These are phyloP conservation scores for Dufourea novaeangliae DNA, from an alignment of 1,140 invertebrate species.

Conservation along the genomic window DNA sequence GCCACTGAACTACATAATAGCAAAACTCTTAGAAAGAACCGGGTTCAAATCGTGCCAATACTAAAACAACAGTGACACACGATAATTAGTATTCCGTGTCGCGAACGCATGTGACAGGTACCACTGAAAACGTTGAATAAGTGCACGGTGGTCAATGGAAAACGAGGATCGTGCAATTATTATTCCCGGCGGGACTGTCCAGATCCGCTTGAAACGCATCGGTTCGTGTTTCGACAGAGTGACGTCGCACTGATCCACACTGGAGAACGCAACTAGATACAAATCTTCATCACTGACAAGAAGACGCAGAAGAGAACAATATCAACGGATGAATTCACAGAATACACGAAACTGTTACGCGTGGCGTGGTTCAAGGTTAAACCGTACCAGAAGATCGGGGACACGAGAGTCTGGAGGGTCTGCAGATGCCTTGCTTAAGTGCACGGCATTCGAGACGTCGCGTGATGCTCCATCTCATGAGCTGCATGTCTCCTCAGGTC, in stretches of 20 bases:
- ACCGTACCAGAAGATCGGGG: slow-evolving; percentile 70
- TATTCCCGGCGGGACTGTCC: slow-evolving; percentile 35
- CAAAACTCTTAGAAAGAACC: not conserved
- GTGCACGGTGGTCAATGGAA: slow-evolving; percentile 31
- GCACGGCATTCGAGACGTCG: slow-evolving; percentile 71
- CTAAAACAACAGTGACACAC: slow-evolving; percentile 9
- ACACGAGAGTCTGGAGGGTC: slow-evolving; percentile 52
- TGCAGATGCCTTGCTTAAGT: slow-evolving; percentile 64
- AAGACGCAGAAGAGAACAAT: too few species aligned
- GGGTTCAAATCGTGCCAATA: slow-evolving; percentile 31
- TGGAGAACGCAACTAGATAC: not conserved
- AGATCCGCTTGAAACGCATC: slow-evolving; percentile 34
- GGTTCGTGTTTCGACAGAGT: slow-evolving; percentile 18
- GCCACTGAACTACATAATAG: not conserved
- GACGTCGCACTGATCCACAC: slow-evolving; percentile 4
- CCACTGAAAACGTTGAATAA: slow-evolving; percentile 25
- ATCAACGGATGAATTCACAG: not conserved
- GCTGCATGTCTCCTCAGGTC: slow-evolving; percentile 68
- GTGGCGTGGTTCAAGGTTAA: slow-evolving; percentile 14
- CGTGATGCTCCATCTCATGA: slow-evolving; percentile 80
- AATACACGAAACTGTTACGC: not conserved
- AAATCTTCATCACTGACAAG: not conserved
- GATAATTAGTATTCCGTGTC: slow-evolving; percentile 43
- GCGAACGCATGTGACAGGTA: slow-evolving; percentile 11
- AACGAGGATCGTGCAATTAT: slow-evolving; percentile 47